Evolutionary conservation across 2,113 vertebrate genomes (phyloP).

Genomic region (Cyanistes caeruleus): DNA sequence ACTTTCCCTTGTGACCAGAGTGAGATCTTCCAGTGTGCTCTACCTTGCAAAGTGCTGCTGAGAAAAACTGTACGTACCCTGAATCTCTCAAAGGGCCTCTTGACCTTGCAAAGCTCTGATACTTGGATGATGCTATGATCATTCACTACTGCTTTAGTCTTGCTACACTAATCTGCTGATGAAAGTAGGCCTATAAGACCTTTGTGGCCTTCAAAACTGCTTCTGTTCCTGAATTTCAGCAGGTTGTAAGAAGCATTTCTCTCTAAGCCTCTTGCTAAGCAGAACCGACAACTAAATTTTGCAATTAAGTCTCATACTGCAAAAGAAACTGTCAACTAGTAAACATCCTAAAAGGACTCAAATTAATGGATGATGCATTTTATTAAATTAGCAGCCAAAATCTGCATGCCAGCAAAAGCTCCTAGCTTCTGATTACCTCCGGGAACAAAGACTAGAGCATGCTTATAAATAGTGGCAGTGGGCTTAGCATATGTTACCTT

Average conservation of each 20-base stretch:
- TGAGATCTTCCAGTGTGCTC: background rate
- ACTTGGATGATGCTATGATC: background rate
- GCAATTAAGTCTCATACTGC: background rate
- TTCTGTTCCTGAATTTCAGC: background rate
- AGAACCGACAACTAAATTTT: background rate
- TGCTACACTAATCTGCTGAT: background rate
- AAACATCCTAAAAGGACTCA: conserved; percentile 45
- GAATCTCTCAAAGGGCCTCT: background rate
- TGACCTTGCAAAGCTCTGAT: background rate
- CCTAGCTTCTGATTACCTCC: conserved; percentile 36
- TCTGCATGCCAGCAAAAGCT: conserved; percentile 50
- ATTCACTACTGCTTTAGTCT: background rate
- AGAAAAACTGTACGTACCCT: accelerated
- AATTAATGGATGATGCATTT: conserved; percentile 42
- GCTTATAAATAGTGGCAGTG: conserved; percentile 59
- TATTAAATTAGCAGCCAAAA: conserved; percentile 53
- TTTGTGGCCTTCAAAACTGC: background rate
- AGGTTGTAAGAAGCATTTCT: background rate
- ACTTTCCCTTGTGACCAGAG: background rate
- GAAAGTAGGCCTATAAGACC: background rate
- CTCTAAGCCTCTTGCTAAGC: conserved; percentile 1
- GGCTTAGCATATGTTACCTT: conserved; percentile 50
- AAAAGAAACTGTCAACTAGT: conserved; percentile 27
- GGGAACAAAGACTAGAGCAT: conserved; percentile 52
- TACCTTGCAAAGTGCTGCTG: background rate